Conservation (phyloP, 2,888 invertebrate genomes). For the Galerucella nymphaeae region DNA sequence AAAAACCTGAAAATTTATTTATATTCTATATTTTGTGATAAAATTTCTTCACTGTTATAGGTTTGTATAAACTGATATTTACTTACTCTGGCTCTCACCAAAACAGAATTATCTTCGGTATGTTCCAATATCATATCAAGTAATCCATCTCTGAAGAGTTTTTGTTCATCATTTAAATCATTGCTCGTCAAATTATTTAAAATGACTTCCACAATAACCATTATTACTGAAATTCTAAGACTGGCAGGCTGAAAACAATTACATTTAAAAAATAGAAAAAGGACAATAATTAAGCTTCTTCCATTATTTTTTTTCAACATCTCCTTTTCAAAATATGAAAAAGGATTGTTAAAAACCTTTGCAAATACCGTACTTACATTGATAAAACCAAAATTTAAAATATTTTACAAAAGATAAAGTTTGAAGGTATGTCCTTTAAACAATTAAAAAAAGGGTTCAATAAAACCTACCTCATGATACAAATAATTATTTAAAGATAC, state of each 20-base stretch:
- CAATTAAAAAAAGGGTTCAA: too few relatives aligned
- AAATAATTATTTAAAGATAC: constrained; percentile 59
- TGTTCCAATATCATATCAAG: constrained; percentile 84
- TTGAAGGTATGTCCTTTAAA: too few relatives aligned
- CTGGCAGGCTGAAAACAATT: constrained; percentile 69
- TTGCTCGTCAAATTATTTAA: constrained; percentile 79
- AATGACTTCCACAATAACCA: constrained; percentile 85
- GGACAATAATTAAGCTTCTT: too few relatives aligned
- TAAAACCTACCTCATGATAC: constrained; percentile 56
- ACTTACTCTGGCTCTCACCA: constrained; percentile 82
- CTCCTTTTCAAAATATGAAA: too few relatives aligned
- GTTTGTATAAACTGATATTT: not conserved
- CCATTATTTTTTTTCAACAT: too few relatives aligned
- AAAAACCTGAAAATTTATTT: constrained; percentile 60
- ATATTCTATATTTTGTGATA: not conserved
- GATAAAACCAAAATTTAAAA: too few relatives aligned
- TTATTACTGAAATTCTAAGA: constrained; percentile 83
- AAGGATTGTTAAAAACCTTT: too few relatives aligned
- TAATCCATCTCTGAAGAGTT: constrained; percentile 76
- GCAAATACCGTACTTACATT: too few relatives aligned
- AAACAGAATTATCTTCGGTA: constrained; percentile 84
- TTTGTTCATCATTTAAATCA: constrained; percentile 62
- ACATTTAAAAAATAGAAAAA: too few relatives aligned
- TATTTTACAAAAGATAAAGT: too few relatives aligned
- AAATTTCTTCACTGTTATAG: not conserved